Conservation (phyloP, 2,797 vertebrate species). For the Squalus acanthias region DNA sequence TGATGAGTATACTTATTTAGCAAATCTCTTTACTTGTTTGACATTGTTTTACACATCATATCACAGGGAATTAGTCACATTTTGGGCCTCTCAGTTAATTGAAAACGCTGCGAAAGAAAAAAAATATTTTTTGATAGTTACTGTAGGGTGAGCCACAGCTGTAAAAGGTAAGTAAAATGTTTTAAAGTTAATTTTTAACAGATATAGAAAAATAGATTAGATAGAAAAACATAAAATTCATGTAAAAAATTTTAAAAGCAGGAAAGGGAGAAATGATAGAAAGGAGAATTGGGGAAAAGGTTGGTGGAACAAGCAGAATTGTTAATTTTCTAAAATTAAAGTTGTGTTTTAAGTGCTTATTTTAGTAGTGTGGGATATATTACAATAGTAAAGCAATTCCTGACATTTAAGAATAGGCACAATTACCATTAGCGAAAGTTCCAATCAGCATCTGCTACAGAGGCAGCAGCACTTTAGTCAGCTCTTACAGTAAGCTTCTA, state of each 20-base stretch:
- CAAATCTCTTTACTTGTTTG: not conserved
- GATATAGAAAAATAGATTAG: not conserved
- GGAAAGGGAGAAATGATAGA: not conserved
- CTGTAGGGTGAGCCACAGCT: not conserved
- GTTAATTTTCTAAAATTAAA: not conserved
- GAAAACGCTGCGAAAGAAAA: not conserved
- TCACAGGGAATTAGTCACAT: not conserved
- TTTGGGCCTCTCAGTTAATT: not conserved
- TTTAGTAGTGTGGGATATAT: not conserved
- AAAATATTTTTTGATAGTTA: not conserved
- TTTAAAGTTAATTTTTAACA: conserved; percentile 8
- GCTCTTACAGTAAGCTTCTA: not conserved
- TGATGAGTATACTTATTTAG: not conserved
- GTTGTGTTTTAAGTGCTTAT: not conserved
- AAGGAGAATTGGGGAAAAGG: not conserved
- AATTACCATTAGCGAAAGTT: not conserved
- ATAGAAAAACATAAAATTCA: not conserved
- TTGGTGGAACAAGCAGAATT: not conserved
- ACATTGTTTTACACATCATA: not conserved
- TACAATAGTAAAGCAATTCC: not conserved
- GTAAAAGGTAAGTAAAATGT: not conserved
- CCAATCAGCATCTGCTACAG: not conserved
- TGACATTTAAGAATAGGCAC: not conserved
- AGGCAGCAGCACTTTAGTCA: not conserved
- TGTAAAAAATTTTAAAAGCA: not conserved